Conservation (phyloP, 1,140 invertebrate species). For the Gryon sp. region DNA sequence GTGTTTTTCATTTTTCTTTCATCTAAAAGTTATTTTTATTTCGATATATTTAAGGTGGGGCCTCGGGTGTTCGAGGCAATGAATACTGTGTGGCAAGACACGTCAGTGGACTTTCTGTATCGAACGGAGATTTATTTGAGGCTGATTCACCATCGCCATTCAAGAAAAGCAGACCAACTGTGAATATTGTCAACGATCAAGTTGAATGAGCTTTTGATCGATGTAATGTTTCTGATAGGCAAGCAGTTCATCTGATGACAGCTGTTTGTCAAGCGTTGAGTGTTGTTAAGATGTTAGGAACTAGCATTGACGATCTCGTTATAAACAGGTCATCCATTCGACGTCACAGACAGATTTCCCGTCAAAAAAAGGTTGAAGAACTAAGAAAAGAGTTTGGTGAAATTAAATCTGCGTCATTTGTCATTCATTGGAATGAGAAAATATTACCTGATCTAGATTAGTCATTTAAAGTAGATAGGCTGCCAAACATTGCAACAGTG, state of each 20-base stretch:
- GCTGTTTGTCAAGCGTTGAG: constrained; percentile 8
- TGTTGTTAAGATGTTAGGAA: constrained; percentile 2
- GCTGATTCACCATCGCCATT: neutral
- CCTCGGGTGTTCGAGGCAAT: no score
- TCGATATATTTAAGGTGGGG: no score
- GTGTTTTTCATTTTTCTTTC: no score
- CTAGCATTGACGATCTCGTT: constrained; percentile 11
- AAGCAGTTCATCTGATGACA: constrained; percentile 11
- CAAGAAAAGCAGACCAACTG: constrained; percentile 8
- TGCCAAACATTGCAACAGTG: constrained; percentile 25
- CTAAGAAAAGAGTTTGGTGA: constrained; percentile 19
- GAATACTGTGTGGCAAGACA: no score
- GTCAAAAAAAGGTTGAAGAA: constrained; percentile 3
- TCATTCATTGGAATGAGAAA: constrained; percentile 25
- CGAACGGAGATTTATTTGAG: no score
- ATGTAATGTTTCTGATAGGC: constrained; percentile 13
- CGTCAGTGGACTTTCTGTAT: no score
- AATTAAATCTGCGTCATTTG: constrained; percentile 4
- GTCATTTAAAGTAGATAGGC: constrained; percentile 30
- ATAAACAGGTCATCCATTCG: constrained; percentile 23
- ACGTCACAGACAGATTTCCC: no score
- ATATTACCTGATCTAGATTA: constrained; percentile 22
- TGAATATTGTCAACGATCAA: constrained; percentile 10
- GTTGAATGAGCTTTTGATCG: constrained; percentile 4
- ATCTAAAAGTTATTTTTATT: no score